Percentiles rank a stretch among this genome's conserved stretches.
phyloP scores from a whole-genome alignment of 2,888 invertebrate genomes.

The Megastigmus dorsalis region DNA sequence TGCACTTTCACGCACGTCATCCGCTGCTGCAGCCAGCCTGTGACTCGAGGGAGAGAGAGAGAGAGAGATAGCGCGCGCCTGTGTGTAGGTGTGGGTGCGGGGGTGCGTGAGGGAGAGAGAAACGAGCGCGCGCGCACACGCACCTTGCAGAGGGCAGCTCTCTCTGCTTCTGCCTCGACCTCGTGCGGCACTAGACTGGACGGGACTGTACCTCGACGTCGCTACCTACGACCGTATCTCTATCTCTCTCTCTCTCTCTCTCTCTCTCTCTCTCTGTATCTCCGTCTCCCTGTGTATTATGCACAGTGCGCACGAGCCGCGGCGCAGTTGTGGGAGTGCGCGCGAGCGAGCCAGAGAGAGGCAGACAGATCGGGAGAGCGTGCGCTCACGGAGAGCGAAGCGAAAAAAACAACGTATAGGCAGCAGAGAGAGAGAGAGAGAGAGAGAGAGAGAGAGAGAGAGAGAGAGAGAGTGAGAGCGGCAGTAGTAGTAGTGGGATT shows the following conservation, averaged over 20 bases:
- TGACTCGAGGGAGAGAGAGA: no score
- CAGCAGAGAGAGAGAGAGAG: background rate
- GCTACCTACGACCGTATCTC: background rate
- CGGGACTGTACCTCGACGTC: conserved; percentile 37
- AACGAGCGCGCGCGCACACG: background rate
- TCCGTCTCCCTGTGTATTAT: no score
- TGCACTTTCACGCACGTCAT: no score
- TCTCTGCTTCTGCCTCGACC: conserved; percentile 19
- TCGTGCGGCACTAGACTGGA: conserved; percentile 42
- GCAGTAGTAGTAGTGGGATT: background rate
- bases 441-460: conserved; percentile 19
- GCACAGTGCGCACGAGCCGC: background rate
- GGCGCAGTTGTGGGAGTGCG: no score
- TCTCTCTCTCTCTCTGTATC: background rate
- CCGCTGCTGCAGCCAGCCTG: no score
- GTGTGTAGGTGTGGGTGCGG: background rate
- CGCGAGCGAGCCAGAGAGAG: no score
- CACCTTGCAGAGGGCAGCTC: no score
- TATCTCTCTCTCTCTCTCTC: background rate
- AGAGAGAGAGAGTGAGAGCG: background rate
- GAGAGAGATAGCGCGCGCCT: background rate
- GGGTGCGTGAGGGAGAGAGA: background rate
- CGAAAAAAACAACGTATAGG: background rate
- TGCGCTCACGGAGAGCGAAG: background rate
- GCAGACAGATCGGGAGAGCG: no score